Evolutionary conservation across 2,797 vertebrate genomes (phyloP).

Genomic region (Oreonectes daqikongensis): DNA sequence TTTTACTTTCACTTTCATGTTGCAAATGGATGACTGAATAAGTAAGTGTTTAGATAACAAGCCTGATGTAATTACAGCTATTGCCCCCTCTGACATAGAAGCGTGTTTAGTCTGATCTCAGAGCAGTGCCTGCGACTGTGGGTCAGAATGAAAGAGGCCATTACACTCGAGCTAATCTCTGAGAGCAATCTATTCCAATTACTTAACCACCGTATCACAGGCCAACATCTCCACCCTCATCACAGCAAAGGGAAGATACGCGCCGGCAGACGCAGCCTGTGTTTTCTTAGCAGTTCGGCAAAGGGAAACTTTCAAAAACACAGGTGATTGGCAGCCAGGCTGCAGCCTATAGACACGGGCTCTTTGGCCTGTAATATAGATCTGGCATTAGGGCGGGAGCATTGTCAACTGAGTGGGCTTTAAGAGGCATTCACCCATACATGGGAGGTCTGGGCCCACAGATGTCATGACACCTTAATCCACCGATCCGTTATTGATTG

Average conservation of each 20-base stretch:
- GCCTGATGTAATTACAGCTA: constrained; percentile 45
- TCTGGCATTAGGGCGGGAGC: constrained; percentile 48
- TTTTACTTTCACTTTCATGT: constrained; percentile 46
- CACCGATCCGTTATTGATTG: constrained; percentile 76
- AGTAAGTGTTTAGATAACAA: constrained; percentile 53
- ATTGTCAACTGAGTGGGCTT: constrained; percentile 57
- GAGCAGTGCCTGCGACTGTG: constrained; percentile 41
- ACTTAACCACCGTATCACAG: constrained; percentile 54
- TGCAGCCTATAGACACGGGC: constrained; percentile 14
- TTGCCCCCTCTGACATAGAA: constrained; percentile 26
- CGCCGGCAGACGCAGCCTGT: constrained; percentile 37
- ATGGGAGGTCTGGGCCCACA: constrained; percentile 66
- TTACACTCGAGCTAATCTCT: constrained; percentile 53
- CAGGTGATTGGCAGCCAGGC: constrained; percentile 51
- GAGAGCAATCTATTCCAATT: constrained; percentile 60
- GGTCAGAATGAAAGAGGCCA: constrained; percentile 49
- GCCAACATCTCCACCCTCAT: constrained; percentile 49
- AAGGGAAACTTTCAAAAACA: constrained; percentile 32
- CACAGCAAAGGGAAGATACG: constrained; percentile 40
- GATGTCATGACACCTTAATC: constrained; percentile 76
- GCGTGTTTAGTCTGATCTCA: constrained; percentile 35
- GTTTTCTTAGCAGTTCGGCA: constrained; percentile 25
- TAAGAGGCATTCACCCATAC: constrained; percentile 67
- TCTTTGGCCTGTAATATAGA: constrained; percentile 51
- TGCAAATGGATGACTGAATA: constrained; percentile 41